phyloP scores from a whole-genome alignment of 2,797 vertebrate species.

The Yasuhikotakia modesta region DNA sequence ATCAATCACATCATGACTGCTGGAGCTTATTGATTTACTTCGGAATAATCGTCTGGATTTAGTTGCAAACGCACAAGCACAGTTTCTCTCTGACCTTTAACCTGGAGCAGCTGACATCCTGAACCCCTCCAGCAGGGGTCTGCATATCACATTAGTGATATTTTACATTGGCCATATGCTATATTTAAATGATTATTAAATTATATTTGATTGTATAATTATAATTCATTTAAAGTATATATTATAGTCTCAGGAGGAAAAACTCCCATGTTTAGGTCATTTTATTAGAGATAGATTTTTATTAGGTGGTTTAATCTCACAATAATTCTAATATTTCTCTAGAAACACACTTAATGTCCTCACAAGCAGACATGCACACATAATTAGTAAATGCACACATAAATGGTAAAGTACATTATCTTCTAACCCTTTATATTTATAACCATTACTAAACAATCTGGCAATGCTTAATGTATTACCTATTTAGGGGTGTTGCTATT shows the following conservation, averaged over 20 bases:
- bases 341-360: too few relatives aligned
- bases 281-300: too few relatives aligned
- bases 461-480: conserved; percentile 2
- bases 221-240: too few relatives aligned
- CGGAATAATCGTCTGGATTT: conserved; percentile 65
- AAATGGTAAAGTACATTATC: too few relatives aligned
- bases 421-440: conserved; percentile 19
- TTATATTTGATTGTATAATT: too few relatives aligned
- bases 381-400: too few relatives aligned
- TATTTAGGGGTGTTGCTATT: conserved; percentile 39
- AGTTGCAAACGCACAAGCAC: conserved; percentile 57
- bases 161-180: not conserved
- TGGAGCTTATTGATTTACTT: conserved; percentile 75
- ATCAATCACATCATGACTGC: conserved; percentile 74
- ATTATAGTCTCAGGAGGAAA: too few relatives aligned
- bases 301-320: too few relatives aligned
- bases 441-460: conserved; percentile 4
- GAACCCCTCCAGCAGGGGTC: not conserved
- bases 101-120: not conserved
- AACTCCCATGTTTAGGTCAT: too few relatives aligned
- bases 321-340: too few relatives aligned
- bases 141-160: not conserved
- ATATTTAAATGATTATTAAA: too few relatives aligned
- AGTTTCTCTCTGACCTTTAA: conserved; percentile 66
- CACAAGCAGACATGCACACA: too few relatives aligned